Base-by-base conservation (phyloP, 2,113 vertebrate species). In the Corapipo altera region DNA sequence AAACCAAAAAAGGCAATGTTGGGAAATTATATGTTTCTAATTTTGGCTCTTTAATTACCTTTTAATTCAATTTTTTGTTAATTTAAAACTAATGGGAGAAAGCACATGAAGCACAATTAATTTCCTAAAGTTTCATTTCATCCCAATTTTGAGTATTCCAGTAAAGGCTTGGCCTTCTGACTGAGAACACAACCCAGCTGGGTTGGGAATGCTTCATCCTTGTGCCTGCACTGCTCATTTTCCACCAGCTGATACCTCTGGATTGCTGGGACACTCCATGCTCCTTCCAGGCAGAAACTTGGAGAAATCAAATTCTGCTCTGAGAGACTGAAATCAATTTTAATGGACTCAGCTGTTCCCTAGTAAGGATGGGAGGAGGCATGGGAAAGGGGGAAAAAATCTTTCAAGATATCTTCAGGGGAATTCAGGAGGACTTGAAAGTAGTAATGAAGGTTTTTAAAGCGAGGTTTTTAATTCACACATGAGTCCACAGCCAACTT, bases 401-500 rank as follows among this genome's bases (percentile, higher is more conserved):
- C 57, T 28, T 28, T 27, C 27, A 39, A 76, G 85, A 54, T 54
- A 67, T 59, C 52, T 89, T 94, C 43, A 71, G 62, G 7, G 22
- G 54, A 83, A 89, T 82, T 94, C 80, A 33, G 70, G 91, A 58
- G 80, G 80, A 54, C 58, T 58, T 77, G 11, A 75, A 64, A 75
- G 48, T 73, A 82, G 85, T 55, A 54, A 86, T 73, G 85, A 62
- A 86, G 57, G 19, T 44, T 81, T 87, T 85, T n/a, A 48, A 94
- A 83, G 72, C 8, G 8, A 65, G 95, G 59, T 84, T 93, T 88
- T 95, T 90, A 84, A 94, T 95, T 93, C 85, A 62, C 21, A 7
- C 62, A 64, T 61, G 65, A 93, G 44, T 85, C 48, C 5, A 22
- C 86, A 82, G 95, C 83, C 77, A 85, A 59, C 41, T 92, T 91